Conservation (phyloP, 2,113 vertebrate species). For the Pitta sordida region DNA sequence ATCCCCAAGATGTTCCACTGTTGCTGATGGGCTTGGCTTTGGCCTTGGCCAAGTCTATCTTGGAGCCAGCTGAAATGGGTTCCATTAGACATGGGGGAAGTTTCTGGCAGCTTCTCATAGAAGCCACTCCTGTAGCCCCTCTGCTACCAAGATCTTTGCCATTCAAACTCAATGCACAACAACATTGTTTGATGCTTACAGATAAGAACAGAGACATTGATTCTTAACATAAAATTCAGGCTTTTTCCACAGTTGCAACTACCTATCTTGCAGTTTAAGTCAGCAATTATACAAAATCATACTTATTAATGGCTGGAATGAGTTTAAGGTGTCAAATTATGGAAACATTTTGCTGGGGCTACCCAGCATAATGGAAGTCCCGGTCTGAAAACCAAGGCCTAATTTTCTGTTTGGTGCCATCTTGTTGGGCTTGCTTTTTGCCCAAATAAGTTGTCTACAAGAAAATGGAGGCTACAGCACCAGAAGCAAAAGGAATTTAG, state of each 20-base stretch:
- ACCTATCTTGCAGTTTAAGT: not conserved
- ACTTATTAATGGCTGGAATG: not conserved
- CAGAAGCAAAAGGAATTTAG: not conserved
- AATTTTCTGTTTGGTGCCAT: not conserved
- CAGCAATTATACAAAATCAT: not conserved
- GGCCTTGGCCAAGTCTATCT: not conserved
- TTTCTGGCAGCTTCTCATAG: not conserved
- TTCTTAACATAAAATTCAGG: not conserved
- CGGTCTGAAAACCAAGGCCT: not conserved
- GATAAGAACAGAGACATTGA: not conserved
- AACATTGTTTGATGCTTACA: not conserved
- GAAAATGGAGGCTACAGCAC: not conserved
- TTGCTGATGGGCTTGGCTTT: not conserved
- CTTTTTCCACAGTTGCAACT: not conserved
- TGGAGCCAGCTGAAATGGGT: not conserved
- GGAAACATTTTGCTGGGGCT: not conserved
- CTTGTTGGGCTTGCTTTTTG: not conserved
- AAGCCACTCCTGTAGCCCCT: not conserved
- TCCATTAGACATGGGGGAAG: not conserved
- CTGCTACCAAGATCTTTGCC: not conserved
- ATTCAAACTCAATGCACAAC: not conserved
- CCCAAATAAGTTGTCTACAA: not conserved
- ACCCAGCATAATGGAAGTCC: not conserved
- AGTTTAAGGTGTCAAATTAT: not conserved
- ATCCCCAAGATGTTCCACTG: not conserved